phyloP scores from a whole-genome alignment of 2,888 invertebrate genomes.

The Encarsia formosa region DNA sequence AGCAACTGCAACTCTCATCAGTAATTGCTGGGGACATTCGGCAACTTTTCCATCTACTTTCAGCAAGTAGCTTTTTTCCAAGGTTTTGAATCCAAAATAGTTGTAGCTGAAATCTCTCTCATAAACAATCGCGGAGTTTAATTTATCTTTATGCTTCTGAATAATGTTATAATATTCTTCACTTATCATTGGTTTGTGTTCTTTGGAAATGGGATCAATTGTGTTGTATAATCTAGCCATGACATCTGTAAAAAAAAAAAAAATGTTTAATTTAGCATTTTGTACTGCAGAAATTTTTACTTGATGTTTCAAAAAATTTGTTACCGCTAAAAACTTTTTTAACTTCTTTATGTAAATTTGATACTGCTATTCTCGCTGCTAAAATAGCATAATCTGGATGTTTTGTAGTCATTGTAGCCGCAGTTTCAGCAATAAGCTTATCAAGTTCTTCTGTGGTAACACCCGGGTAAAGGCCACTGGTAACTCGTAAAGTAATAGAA shows the following conservation, averaged over 20 bases:
- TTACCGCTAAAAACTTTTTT: slow-evolving; percentile 87
- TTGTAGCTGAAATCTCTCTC: slow-evolving; percentile 96
- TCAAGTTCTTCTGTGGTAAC: slow-evolving; percentile 96
- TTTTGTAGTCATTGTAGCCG: slow-evolving; percentile 95
- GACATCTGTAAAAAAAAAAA: too few species aligned
- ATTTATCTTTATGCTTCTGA: slow-evolving; percentile 76
- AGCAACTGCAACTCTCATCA: slow-evolving; percentile 96
- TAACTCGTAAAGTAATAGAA: slow-evolving; percentile 84
- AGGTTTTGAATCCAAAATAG: slow-evolving; percentile 98
- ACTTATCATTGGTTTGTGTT: slow-evolving; percentile 79
- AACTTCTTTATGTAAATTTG: slow-evolving; percentile 97
- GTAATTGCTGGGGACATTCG: slow-evolving; percentile 97
- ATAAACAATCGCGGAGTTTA: slow-evolving; percentile 95
- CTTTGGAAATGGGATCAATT: slow-evolving; percentile 68
- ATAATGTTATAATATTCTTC: slow-evolving; percentile 77
- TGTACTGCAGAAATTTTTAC: too few species aligned
- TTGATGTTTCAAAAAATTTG: too few species aligned
- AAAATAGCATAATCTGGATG: slow-evolving; percentile 94
- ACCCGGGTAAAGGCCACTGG: slow-evolving; percentile 90
- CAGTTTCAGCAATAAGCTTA: slow-evolving; percentile 96
- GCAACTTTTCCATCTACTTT: slow-evolving; percentile 88
- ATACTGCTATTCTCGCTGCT: slow-evolving; percentile 89
- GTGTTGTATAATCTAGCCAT: slow-evolving; percentile 80
- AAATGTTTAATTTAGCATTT: too few species aligned
- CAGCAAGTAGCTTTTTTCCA: slow-evolving; percentile 91